Base-by-base conservation (phyloP, 1,140 invertebrate species). In the Panonychus citri region DNA sequence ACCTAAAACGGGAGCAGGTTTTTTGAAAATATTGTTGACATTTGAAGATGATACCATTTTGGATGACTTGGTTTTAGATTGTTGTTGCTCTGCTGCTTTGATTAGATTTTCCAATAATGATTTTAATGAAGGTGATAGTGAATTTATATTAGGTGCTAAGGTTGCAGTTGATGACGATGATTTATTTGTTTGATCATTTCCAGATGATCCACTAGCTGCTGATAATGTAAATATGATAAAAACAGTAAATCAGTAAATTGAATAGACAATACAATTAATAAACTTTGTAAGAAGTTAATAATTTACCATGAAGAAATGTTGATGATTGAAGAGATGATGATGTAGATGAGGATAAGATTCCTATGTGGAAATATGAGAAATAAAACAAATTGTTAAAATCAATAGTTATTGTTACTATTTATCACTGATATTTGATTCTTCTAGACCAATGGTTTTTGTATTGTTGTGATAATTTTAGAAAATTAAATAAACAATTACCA, bases 81-180 rank as follows among this genome's bases (percentile, higher is more conserved):
- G 49, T 51, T 27, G 49, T 26, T 53, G 52, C 30, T 34, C 30
- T n/a, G 52, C 52, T n/a, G 52, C 34, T 37, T 53, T 53, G 13
- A 53, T 53, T 13, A 53, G 24, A 37, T 39, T 21, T 30, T 53
- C 52, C n/a, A 53, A 24, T 13, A 53, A 13, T 15, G 34, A 37
- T 39, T 53, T 53, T 12, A 53, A 51, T 27, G 49, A 27, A 27
- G 49, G n/a, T n/a, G 43, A 46, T 24, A 46, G 10, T 19, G 43
- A 10, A 7, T n/a, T 46, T 10, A 24, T 21, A n/a, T n/a, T 46
- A 21, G 43, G n/a, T 24, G 43, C n/a, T 19, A 24, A n/a, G 19
- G 39, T 40, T 13, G 19, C 19, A 17, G 39, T 40, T n/a, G n/a
- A n/a, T n/a, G n/a, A 5, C 30, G 30, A 34, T 34, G 30, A 5